Evolutionary conservation across 2,113 vertebrate genomes (phyloP), one percentile per base, ranked within the genome.

Genomic region (Nycticebus coucang): DNA sequence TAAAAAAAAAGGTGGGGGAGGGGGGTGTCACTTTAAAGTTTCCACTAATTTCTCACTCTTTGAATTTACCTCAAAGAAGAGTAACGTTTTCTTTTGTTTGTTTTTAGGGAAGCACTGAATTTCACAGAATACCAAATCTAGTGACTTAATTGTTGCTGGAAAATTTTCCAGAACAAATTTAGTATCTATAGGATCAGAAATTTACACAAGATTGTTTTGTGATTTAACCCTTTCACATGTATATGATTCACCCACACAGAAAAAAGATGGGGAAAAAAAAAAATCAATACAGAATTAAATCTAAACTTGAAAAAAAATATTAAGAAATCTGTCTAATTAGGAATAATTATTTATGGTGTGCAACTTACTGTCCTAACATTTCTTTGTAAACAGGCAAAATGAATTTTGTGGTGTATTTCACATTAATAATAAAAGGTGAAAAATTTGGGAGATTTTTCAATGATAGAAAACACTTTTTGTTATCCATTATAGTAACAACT

Each of bases 201-300:
- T 68, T 93, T 93, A 83, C 4, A 33, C 81, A 85, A 72, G 33
- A 84, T 2, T n/a, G 7, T 86, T 62, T 82, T 74, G 33, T 88
- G 41, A 87, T 57, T 50, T 18, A 89, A 12, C 74, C 21, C 14
- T 74, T 13, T 92, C 89, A 87, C 28, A 77, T 7, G 45, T 35
- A n/a, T 35, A 35, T 28, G 17, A 84, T 77, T 50, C 5, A 84
- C 28, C 6, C 78, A 33, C 7, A 66, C 9, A 83, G 35, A 17
- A 94, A 93, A 85, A 93, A 89, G 19, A 75, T 41, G 15, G 7
- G 93, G 89, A 37, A 89, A 84, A 92, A 93, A 91, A 37, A 89
- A 84, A 92, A 93, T 60, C 75, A 93, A 88, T 26, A 59, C 0
- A 62, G 35, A 88, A 80, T 57, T 35, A 92, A 80, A 89, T 28